Conservation (phyloP, 1,140 invertebrate genomes). For the Drosophila kanapiae region DNA sequence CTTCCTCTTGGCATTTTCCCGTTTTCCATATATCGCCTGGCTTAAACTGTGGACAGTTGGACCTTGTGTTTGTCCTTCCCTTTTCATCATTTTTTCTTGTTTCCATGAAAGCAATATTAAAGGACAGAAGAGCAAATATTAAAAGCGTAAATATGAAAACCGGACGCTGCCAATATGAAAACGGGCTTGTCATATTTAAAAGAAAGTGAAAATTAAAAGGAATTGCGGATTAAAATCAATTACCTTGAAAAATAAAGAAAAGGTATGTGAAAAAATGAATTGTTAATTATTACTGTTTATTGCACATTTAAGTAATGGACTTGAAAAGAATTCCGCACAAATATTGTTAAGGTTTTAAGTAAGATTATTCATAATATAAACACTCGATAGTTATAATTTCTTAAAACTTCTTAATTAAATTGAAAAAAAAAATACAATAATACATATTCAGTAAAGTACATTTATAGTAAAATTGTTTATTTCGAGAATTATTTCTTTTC, state of each 20-base stretch:
- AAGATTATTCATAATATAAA: too few relatives aligned
- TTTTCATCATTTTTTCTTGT: conserved; percentile 1
- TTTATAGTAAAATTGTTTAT: too few relatives aligned
- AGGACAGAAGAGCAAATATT: conserved; percentile 38
- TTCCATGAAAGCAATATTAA: conserved; percentile 38
- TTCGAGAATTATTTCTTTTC: too few relatives aligned
- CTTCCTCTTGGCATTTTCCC: background rate
- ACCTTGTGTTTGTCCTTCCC: conserved; percentile 3
- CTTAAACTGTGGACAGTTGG: conserved; percentile 18
- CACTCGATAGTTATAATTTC: too few relatives aligned
- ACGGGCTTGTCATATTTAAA: background rate
- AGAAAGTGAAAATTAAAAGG: background rate
- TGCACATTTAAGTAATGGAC: background rate
- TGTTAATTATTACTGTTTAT: background rate
- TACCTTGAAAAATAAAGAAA: too few relatives aligned
- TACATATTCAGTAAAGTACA: too few relatives aligned
- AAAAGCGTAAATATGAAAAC: conserved; percentile 32
- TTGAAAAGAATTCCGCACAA: too few relatives aligned
- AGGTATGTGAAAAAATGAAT: background rate
- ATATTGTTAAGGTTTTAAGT: too few relatives aligned
- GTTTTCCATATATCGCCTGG: conserved; percentile 9
- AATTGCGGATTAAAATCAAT: too few relatives aligned
- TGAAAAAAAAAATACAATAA: too few relatives aligned
- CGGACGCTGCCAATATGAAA: background rate
- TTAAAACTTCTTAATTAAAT: too few relatives aligned